Evolutionary conservation across 1,140 invertebrate species (phyloP), one percentile per base, ranked within the genome.

Genomic region (Achatina immaculata): DNA sequence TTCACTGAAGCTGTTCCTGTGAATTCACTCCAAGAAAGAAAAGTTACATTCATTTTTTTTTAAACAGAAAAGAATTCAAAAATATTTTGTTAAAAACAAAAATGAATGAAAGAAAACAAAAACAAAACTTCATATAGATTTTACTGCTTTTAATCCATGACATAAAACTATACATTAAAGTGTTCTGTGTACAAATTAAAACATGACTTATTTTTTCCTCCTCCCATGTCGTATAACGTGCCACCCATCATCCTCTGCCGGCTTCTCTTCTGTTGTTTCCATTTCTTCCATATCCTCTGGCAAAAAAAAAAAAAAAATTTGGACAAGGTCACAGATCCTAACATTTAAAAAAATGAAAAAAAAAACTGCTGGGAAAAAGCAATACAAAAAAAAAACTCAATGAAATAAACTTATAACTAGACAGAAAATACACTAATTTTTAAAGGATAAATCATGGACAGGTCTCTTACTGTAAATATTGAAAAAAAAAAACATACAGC

Each of bases 231-330:
- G 2, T 43, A 73, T 73, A 73, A 73, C 71, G 28, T 73, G 42
- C 71, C 71, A 73, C 9, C 43, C 71, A 73, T 73, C 71, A 28
- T 48, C 43, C 14, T 43, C 71, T 45, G 71, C n/a, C 0, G 2
- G 6, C 24, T 73, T 43, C 24, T 73, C 71, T 73, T 73, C 71
- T 21, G 68, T 48, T 34, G 34, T 36, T 45, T 73, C 71, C 71
- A 73, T 73, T 9, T 73, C 71, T 31, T 73, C 71, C 6, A 28
- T 48, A 31, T 28, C 11, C 7, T 36, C 71, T 73, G 43, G 1
- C n/a, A 43, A 34, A 1, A 48, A 51, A 51, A 48, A 3, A 51
- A n/a, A 51, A 51, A 7, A n/a, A 31, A 19, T 43, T 24, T 28
- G 31, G 7, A 14, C 11, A 66, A n/a, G 14, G 7, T 9, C 19